Evolutionary conservation across 2,797 vertebrate genomes (phyloP).

Genomic region (Characodon lateralis): DNA sequence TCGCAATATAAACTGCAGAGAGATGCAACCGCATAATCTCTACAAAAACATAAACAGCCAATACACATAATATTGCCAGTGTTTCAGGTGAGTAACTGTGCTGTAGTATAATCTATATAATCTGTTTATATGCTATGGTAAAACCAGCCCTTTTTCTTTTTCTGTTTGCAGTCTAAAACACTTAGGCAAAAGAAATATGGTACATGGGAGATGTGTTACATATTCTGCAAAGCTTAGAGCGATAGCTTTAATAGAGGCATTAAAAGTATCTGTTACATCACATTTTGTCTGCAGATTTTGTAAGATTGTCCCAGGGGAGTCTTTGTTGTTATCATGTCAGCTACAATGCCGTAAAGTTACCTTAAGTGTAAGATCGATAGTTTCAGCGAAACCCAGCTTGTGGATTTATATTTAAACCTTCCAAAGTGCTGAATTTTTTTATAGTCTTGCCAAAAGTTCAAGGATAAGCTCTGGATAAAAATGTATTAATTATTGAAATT

Average conservation of each 20-base stretch:
- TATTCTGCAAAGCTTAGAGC: constrained; percentile 44
- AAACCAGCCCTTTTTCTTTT: constrained; percentile 13
- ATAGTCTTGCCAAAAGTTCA: constrained; percentile 46
- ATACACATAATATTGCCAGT: constrained; percentile 14
- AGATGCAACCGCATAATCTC: background rate
- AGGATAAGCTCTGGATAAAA: constrained; percentile 42
- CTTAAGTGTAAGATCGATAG: constrained; percentile 18
- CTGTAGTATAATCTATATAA: constrained; percentile 1
- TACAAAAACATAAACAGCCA: constrained; percentile 4
- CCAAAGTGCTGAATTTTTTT: constrained; percentile 11
- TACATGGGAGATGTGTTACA: constrained; percentile 32
- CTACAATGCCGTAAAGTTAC: constrained; percentile 6
- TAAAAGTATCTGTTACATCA: constrained; percentile 28
- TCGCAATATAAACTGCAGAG: constrained; percentile 5
- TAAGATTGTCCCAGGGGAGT: constrained; percentile 18
- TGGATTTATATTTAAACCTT: constrained; percentile 9
- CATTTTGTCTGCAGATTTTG: constrained; percentile 15
- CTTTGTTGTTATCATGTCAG: constrained; percentile 29
- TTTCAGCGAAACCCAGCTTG: constrained; percentile 23
- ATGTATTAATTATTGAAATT: constrained; percentile 61
- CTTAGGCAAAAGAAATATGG: constrained; percentile 31
- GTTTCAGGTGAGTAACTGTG: constrained; percentile 23
- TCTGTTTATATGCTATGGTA: constrained; percentile 32
- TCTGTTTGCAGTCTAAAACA: constrained; percentile 15
- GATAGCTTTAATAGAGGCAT: constrained; percentile 31